These are phyloP conservation scores for Galeopsomyia nigrocyanea DNA, from an alignment of 2,888 invertebrate genomes.

Conservation along the genomic window DNA sequence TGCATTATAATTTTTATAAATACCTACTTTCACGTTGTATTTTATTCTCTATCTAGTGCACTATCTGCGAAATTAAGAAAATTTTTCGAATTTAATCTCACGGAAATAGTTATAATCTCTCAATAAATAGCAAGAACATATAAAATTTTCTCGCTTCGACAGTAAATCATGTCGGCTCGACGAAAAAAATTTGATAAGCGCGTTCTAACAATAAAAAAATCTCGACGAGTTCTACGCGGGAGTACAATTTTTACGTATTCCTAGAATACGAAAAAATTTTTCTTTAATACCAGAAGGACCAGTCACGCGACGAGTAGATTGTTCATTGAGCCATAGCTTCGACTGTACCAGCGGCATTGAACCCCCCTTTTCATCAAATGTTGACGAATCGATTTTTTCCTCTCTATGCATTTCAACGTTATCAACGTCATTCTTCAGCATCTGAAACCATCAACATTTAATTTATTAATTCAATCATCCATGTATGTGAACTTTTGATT, in stretches of 20 bases:
- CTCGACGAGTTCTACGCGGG: conserved; percentile 3
- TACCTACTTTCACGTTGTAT: no score
- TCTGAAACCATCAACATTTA: no score
- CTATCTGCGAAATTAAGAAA: no score
- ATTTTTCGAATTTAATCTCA: no score
- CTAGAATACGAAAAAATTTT: conserved; percentile 88
- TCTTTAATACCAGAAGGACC: conserved; percentile 84
- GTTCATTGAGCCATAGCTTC: conserved; percentile 76
- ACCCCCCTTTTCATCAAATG: conserved; percentile 85
- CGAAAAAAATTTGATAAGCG: conserved; percentile 21
- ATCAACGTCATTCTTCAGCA: conserved; percentile 76
- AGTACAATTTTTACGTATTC: conserved; percentile 67
- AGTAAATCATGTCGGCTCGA: conserved; percentile 8
- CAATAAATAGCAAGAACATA: no score
- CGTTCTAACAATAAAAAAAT: conserved; percentile 19
- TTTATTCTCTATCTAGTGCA: no score
- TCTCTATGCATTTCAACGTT: conserved; percentile 99
- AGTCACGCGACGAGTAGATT: conserved; percentile 65
- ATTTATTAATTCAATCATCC: no score
- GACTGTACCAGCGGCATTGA: conserved; percentile 74
- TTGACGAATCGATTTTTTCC: conserved; percentile 97
- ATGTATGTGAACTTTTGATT: no score
- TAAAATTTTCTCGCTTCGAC: conserved; percentile 31
- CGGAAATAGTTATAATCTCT: no score
- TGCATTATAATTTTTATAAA: no score